Conservation (phyloP, 2,797 vertebrate genomes). For the Bradypus variegatus region DNA sequence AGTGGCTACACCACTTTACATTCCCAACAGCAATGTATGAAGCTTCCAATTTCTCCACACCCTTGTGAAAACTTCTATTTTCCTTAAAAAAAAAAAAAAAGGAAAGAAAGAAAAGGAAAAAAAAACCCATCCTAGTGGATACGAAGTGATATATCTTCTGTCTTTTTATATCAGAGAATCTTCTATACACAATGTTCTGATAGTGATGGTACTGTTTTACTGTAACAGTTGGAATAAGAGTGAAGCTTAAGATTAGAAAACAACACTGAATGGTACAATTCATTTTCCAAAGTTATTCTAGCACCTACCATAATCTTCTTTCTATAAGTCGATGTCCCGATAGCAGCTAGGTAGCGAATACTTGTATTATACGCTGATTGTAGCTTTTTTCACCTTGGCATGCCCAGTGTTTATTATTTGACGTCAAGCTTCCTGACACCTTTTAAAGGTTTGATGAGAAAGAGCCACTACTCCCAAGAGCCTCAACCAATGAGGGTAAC, state of each 20-base stretch:
- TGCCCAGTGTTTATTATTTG: not conserved
- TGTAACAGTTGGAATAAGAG: not conserved
- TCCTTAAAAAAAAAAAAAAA: too few relatives aligned
- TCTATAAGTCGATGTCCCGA: not conserved
- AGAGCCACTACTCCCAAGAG: not conserved
- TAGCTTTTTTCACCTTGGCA: not conserved
- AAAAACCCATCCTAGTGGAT: too few relatives aligned
- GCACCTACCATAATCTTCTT: not conserved
- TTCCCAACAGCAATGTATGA: too few relatives aligned
- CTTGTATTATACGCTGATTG: too few relatives aligned
- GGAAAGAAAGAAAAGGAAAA: too few relatives aligned
- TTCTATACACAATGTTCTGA: not conserved
- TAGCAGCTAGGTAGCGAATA: not conserved
- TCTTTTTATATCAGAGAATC: not conserved
- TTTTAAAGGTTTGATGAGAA: not conserved
- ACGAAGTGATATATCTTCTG: not conserved
- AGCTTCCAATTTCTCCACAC: too few relatives aligned
- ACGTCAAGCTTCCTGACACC: not conserved
- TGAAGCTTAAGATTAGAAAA: not conserved
- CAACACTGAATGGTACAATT: not conserved
- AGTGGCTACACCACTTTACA: too few relatives aligned
- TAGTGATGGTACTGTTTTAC: not conserved
- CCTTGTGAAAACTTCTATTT: too few relatives aligned
- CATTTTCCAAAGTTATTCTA: not conserved
- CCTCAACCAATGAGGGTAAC: not conserved